Conservation (phyloP, 2,113 vertebrate species). For the Collichthys lucidus region DNA sequence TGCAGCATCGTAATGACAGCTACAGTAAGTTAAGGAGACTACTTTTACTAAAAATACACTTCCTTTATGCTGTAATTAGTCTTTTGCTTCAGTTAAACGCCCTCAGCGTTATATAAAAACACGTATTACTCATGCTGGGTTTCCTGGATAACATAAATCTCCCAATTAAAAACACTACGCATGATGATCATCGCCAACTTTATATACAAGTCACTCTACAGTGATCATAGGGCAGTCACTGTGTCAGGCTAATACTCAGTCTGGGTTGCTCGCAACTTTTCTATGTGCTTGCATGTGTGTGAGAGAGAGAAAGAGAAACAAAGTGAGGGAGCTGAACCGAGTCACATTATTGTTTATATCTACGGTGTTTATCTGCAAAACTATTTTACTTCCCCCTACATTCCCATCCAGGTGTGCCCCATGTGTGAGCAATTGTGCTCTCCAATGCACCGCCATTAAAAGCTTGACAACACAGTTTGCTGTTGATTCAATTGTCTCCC, state of each 20-base stretch:
- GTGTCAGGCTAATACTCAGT: slow-evolving; percentile 47
- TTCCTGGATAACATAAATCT: slow-evolving; percentile 50
- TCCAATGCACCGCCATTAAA: slow-evolving; percentile 51
- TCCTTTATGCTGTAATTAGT: slow-evolving; percentile 16
- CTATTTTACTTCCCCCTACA: slow-evolving; percentile 34
- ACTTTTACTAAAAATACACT: slow-evolving; percentile 15
- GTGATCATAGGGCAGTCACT: slow-evolving; percentile 67
- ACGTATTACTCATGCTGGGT: slow-evolving; percentile 46
- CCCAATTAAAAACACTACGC: slow-evolving; percentile 67
- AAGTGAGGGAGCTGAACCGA: slow-evolving; percentile 12
- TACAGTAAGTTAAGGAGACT: slow-evolving; percentile 15
- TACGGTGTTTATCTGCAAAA: slow-evolving; percentile 22
- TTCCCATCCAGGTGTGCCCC: slow-evolving; percentile 42
- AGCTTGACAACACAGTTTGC: slow-evolving; percentile 55
- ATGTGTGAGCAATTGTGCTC: slow-evolving; percentile 3
- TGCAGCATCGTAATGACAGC: not conserved
- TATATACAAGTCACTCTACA: slow-evolving; percentile 24
- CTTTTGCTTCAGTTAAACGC: slow-evolving; percentile 1
- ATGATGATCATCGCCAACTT: slow-evolving; percentile 59
- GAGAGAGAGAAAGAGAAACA: slow-evolving; percentile 3
- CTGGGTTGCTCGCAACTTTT: slow-evolving; percentile 4
- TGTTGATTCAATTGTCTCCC: slow-evolving; percentile 58
- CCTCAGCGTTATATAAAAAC: slow-evolving; percentile 4
- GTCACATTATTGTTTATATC: slow-evolving; percentile 27
- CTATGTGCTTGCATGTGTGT: not conserved